A percentile compares a stretch with the other conserved stretches of the same genome.
These are phyloP conservation scores for Leptura quadrifasciata DNA, from an alignment of 2,888 invertebrate genomes.

Conservation along the genomic window DNA sequence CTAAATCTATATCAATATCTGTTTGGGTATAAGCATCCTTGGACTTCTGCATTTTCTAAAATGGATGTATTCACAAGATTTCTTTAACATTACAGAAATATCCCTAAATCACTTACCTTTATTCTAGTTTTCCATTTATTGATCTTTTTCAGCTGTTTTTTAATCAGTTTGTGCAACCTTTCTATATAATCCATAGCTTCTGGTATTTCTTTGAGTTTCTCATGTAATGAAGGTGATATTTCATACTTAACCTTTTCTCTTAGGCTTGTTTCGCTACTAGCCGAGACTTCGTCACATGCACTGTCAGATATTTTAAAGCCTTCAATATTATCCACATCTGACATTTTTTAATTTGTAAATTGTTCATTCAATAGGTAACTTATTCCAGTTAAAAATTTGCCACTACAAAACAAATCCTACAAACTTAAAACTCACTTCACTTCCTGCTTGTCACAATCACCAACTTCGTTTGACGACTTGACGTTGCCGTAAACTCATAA, in stretches of 20 bases:
- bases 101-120: conserved; percentile 47
- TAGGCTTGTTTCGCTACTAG: neutral
- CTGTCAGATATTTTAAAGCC: conserved; percentile 11
- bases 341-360: conserved; percentile 24
- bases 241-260: conserved; percentile 56
- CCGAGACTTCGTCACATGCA: conserved; percentile 5
- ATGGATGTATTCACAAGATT: conserved; percentile 24
- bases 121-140: conserved; percentile 78
- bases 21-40: conserved; percentile 64
- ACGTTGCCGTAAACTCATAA: no score
- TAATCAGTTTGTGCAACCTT: conserved; percentile 77
- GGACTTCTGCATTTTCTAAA: conserved; percentile 46
- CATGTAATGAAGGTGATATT: conserved; percentile 56
- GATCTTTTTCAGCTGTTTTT: conserved; percentile 77
- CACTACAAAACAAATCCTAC: neutral
- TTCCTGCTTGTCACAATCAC: no score
- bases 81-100: conserved; percentile 1
- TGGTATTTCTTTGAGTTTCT: conserved; percentile 77
- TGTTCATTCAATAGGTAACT: no score
- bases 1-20: conserved; percentile 38
- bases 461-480: no score
- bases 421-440: no score
- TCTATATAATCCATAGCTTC: conserved; percentile 77
- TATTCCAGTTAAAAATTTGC: neutral
- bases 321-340: conserved; percentile 10